A percentile compares a stretch with the other conserved stretches of the same genome.
phyloP scores from a whole-genome alignment of 2,113 vertebrate species.

The Cyprinodon tularosa region DNA sequence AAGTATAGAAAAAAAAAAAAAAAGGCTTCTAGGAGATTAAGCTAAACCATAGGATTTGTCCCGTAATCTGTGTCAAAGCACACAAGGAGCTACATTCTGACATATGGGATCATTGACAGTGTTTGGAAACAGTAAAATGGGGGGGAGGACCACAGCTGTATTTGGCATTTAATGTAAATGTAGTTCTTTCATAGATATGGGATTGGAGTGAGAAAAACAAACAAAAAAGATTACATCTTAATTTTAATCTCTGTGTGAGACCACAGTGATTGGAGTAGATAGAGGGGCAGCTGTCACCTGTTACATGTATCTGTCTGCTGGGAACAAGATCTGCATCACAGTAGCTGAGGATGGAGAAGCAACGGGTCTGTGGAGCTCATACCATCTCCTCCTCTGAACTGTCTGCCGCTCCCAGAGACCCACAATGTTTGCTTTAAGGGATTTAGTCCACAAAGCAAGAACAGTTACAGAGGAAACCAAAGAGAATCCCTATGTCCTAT shows the following conservation, averaged over 20 bases:
- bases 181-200: not conserved
- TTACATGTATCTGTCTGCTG: conserved; percentile 29
- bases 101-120: conserved; percentile 49
- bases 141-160: not conserved
- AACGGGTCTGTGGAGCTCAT: conserved; percentile 6
- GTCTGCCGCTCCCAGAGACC: not conserved
- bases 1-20: conserved; percentile 31
- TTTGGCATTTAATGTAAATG: conserved; percentile 6
- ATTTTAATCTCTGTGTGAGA: conserved; percentile 19
- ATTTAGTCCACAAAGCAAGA: conserved; percentile 4
- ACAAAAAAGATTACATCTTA: not conserved
- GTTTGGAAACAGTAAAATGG: conserved; percentile 55
- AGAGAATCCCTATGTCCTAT: conserved; percentile 17
- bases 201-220: not conserved
- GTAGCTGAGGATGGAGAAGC: not conserved
- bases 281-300: conserved; percentile 14
- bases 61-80: conserved; percentile 66
- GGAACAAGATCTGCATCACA: not conserved
- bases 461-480: conserved; percentile 3
- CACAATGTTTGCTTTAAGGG: conserved; percentile 2
- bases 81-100: conserved; percentile 30
- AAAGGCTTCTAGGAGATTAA: conserved; percentile 66
- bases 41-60: conserved; percentile 59
- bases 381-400: not conserved
- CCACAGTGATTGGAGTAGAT: conserved; percentile 4